Base-by-base conservation (phyloP, 2,113 vertebrate species). In the Lamprologus ornatipinnis region DNA sequence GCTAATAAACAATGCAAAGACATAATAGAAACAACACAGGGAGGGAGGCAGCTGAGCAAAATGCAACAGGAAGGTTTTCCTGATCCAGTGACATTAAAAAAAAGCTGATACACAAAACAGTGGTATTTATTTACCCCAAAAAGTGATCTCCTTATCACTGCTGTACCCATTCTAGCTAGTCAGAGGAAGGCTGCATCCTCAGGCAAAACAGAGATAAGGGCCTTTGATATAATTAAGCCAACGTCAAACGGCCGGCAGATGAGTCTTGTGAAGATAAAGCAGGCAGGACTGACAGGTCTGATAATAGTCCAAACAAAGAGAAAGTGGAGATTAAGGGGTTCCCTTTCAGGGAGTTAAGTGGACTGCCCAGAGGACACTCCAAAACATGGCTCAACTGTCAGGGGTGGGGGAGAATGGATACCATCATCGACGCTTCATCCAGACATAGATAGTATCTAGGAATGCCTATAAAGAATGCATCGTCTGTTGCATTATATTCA, bases 301-400 rank as follows among this genome's bases (percentile, higher is more conserved):
- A 95, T 95, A 94, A 92, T 94, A 83, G 90, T 87, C 89, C 92
- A 95, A 94, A 95, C 92, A 94, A 95, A 95, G 95, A 91, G 95
- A 96, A 96, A 96, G 96, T 96, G 93, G 88, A 95, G 94, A 96
- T 95, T 95, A 94, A 96, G 93, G 91, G 92, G 92, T 89, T 94
- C 85, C 93, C 93, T 96, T 93, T 93, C 91, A 95, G 91, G 51
- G 82, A 92, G 88, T 93, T 95, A 95, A 95, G 94, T 94, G 93
- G 93, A 93, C 92, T 92, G 92, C 89, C 94, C 93, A 91, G 87
- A 95, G 90, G 93, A 93, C 90, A 87, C 90, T 86, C 85, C 73
- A 82, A 91, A 94, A 94, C 94, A 95, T 92, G 94, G 92, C 88
- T 94, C 90, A 94, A 90, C 93, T 94, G 94, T 95, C 96, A 95